A percentile compares a stretch with the other conserved stretches of the same genome.
Evolutionary conservation across 2,797 vertebrate species (phyloP).

Genomic region (Taeniopygia guttata): DNA sequence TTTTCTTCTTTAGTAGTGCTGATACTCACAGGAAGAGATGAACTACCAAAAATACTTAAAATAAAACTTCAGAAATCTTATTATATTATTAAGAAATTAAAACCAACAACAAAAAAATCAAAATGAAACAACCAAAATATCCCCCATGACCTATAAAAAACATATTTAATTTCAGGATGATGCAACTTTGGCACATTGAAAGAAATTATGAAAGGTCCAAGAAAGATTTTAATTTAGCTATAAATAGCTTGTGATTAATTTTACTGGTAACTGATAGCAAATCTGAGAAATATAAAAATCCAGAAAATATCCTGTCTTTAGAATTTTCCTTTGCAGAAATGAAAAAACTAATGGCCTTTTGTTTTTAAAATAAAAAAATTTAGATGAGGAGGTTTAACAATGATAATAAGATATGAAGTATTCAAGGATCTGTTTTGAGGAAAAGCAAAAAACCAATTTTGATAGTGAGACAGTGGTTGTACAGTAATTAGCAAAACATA

Average conservation of each 20-base stretch:
- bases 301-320: not conserved
- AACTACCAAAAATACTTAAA: not conserved
- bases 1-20: not conserved
- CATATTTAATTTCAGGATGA: not conserved
- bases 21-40: not conserved
- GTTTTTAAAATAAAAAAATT: not conserved
- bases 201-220: not conserved
- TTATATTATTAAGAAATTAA: not conserved
- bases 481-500: not conserved
- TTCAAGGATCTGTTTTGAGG: not conserved
- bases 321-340: not conserved
- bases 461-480: not conserved
- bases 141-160: not conserved
- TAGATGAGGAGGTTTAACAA: not conserved
- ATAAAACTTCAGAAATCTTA: not conserved
- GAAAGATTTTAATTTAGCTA: not conserved
- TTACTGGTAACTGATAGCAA: not conserved
- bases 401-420: not conserved
- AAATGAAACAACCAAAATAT: no score
- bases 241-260: not conserved
- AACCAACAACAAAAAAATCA: not conserved
- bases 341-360: not conserved
- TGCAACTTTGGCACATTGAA: not conserved
- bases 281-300: not conserved
- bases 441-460: fast-evolving